A percentile compares a stretch with the other conserved stretches of the same genome.
Evolutionary conservation across 37 sponge, comb jelly and placozoan genomes (phyloP).

Genomic region (Axinella damicornis): DNA sequence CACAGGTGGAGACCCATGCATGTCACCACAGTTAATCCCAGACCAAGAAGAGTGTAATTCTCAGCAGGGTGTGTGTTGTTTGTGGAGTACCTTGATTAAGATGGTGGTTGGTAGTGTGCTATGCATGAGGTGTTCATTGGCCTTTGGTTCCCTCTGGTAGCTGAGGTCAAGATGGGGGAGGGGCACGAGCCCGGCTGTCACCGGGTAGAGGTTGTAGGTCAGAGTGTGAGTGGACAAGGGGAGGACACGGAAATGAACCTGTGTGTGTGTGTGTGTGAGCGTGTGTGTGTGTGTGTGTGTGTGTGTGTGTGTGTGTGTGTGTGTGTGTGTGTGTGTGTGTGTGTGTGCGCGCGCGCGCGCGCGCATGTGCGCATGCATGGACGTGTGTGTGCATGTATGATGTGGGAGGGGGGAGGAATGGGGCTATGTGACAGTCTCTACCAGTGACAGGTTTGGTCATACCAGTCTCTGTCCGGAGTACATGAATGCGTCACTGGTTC

Average conservation of each 20-base stretch:
- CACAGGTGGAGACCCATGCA: no score
- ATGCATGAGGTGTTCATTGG: not conserved
- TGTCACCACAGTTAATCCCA: no score
- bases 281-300: no score
- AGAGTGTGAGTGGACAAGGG: constrained; percentile 51
- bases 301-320: no score
- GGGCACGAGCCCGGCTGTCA: constrained; percentile 43
- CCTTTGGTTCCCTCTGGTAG: constrained; percentile 16
- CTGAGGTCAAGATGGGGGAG: constrained; percentile 64
- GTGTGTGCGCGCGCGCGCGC: not conserved
- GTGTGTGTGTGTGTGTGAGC: not conserved
- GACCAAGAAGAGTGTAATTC: no score
- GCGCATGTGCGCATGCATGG: no score
- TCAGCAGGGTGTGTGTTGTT: no score
- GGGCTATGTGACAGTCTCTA: no score
- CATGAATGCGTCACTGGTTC: constrained; percentile 80
- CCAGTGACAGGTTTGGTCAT: not conserved
- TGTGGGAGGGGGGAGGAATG: no score
- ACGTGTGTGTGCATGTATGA: no score
- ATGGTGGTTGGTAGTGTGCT: constrained; percentile 17
- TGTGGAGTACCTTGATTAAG: constrained; percentile 45
- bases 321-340: no score
- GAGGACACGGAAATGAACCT: constrained; percentile 71
- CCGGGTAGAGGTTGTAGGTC: constrained; percentile 70
- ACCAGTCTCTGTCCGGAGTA: constrained; percentile 84